These are phyloP conservation scores for Camponotus pennsylvanicus DNA, from an alignment of 1,140 invertebrate species.

Conservation along the genomic window DNA sequence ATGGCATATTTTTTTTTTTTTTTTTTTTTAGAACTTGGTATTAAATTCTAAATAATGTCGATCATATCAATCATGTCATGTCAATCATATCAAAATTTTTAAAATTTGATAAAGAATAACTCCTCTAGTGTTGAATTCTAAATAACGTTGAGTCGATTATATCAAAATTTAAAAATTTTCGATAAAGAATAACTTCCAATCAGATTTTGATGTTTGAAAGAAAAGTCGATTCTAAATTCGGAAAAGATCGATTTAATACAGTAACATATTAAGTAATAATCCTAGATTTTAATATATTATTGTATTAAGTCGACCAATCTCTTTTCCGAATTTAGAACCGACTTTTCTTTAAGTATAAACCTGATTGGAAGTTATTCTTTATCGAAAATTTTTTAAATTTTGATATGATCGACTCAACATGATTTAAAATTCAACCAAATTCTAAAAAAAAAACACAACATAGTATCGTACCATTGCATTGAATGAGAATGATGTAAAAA, in stretches of 20 bases:
- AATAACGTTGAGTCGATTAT: too few species aligned
- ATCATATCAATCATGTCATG: neutral
- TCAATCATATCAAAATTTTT: neutral
- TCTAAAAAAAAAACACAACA: neutral
- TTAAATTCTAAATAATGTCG: neutral
- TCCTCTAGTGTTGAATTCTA: too few species aligned
- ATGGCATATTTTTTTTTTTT: neutral
- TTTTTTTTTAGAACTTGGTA: neutral
- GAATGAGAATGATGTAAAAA: constrained; percentile 1
- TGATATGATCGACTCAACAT: neutral
- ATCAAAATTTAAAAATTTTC: too few species aligned
- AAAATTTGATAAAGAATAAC: neutral
- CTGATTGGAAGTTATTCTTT: neutral
- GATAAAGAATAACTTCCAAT: neutral
- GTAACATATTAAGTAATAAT: too few species aligned
- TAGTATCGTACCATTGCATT: neutral
- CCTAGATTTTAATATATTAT: too few species aligned
- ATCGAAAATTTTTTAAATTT: constrained; percentile 5
- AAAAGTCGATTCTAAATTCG: neutral
- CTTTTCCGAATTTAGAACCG: neutral
- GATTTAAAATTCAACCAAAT: neutral
- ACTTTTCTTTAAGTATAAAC: neutral
- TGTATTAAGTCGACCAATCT: neutral
- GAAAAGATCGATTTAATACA: neutral
- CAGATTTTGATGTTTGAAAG: neutral